Conservation (phyloP, 2,888 invertebrate species). For the Drosophila austrosaltans region DNA sequence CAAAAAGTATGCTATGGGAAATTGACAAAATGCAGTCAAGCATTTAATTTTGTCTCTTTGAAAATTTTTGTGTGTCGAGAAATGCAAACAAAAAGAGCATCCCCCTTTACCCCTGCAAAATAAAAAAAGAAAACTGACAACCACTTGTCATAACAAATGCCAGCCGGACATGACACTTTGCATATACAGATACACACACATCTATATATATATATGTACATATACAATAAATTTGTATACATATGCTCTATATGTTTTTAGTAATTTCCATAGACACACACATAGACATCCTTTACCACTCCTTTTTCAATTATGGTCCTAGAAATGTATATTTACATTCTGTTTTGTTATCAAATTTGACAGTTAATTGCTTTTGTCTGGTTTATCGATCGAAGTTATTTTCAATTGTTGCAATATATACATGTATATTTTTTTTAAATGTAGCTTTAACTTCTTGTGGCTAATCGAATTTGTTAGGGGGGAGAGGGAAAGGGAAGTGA, state of each 20-base stretch:
- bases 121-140: conserved; percentile 36
- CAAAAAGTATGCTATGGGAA: conserved; percentile 10
- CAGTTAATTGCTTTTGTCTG: conserved; percentile 72
- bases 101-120: neutral
- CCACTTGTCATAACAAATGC: conserved; percentile 73
- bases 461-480: neutral
- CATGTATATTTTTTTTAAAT: conserved; percentile 38
- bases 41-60: conserved; percentile 13
- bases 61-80: conserved; percentile 31
- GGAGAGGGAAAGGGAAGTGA: too few relatives aligned
- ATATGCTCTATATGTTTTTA: conserved; percentile 59
- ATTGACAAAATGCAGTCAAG: conserved; percentile 11
- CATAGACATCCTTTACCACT: conserved; percentile 30
- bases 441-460: conserved; percentile 49
- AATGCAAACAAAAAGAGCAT: conserved; percentile 49
- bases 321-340: conserved; percentile 43
- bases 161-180: conserved; percentile 50
- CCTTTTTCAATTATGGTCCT: conserved; percentile 63
- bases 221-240: conserved; percentile 16
- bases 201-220: neutral
- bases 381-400: conserved; percentile 31
- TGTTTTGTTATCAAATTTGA: conserved; percentile 59
- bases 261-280: conserved; percentile 46
- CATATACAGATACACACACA: conserved; percentile 1
- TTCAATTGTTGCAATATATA: conserved; percentile 54